Evolutionary conservation across 2,797 vertebrate genomes (phyloP).

Genomic region (Artibeus lituratus): DNA sequence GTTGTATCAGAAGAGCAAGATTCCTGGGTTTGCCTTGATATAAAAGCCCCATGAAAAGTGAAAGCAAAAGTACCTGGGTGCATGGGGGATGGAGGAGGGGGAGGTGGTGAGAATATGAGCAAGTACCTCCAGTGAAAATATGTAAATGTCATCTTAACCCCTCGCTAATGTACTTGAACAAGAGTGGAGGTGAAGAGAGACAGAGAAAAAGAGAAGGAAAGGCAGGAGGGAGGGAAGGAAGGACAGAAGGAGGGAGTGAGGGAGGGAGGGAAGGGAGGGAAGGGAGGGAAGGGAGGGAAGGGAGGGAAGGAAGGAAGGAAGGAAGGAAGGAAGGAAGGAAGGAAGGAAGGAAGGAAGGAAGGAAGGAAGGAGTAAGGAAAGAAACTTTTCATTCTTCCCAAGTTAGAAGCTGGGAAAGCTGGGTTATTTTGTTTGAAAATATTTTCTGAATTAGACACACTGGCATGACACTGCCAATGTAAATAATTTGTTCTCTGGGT

Average conservation of each 20-base stretch:
- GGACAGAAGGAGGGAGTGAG: too few relatives aligned
- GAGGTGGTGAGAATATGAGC: background rate
- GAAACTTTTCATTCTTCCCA: background rate
- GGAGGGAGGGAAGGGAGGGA: too few relatives aligned
- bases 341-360: too few relatives aligned
- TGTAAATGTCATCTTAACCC: background rate
- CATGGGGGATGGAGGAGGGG: background rate
- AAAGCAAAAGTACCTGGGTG: constrained; percentile 31
- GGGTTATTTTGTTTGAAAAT: constrained; percentile 42
- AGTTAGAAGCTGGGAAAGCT: background rate
- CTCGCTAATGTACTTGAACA: background rate
- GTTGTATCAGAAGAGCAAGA: background rate
- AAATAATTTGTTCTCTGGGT: constrained; percentile 39
- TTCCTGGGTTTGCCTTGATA: background rate
- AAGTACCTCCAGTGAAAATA: constrained; percentile 10
- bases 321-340: too few relatives aligned
- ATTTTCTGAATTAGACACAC: constrained; percentile 53
- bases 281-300: too few relatives aligned
- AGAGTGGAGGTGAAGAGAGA: background rate
- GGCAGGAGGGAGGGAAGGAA: too few relatives aligned
- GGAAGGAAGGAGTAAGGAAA: background rate
- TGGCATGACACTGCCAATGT: constrained; percentile 18
- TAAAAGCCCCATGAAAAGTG: background rate
- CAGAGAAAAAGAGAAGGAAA: background rate
- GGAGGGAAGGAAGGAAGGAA: too few relatives aligned